Base-by-base conservation (phyloP, 2,113 vertebrate genomes). In the Cygnus atratus region DNA sequence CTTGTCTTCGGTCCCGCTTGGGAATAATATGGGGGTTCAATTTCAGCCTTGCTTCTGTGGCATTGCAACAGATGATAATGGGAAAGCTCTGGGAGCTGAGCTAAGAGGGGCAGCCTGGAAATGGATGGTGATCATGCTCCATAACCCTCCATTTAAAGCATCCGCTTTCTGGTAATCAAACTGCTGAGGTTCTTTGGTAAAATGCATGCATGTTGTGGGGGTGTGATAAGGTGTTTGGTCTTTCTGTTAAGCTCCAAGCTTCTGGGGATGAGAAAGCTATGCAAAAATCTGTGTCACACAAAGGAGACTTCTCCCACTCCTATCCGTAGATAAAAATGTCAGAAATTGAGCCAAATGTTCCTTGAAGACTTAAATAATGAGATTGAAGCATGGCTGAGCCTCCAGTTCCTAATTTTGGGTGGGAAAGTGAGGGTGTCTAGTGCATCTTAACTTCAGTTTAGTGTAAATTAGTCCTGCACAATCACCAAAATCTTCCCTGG, bases 251-350 rank as follows among this genome's bases (percentile, higher is more conserved):
- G 48, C 62, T 82, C 48, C 11, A 46, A 31, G 82, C 70, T 66
- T 80, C 63, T 73, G 63, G 79, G 73, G 82, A 82, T 85, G 62
- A 39, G 73, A 85, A 89, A 91, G 58, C 44, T 68, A 11, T 93
- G 90, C 67, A 85, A 75, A 93, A 86, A 77, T 85, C 59, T 90
- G 58, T 93, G 93, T 79, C 85, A 37, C 78, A 16, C 18, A 41
- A 41, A 76, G 89, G 61, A 79, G 63, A 29, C 43, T 94, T 96
- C 86, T 94, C 92, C 95, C 84, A 93, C 91, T 96, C 84, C n/a
- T 88, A 2, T 84, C 80, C 77, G 65, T 31, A 72, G 48, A 80
- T 65, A 52, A 66, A 71, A 94, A 44, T 46, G 88, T 72, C 80
- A 93, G 65, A 67, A 82, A 87, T 92, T 81, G 61, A 91, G 91